Evolutionary conservation across 2,797 vertebrate genomes (phyloP).

Genomic region (Carapus acus): DNA sequence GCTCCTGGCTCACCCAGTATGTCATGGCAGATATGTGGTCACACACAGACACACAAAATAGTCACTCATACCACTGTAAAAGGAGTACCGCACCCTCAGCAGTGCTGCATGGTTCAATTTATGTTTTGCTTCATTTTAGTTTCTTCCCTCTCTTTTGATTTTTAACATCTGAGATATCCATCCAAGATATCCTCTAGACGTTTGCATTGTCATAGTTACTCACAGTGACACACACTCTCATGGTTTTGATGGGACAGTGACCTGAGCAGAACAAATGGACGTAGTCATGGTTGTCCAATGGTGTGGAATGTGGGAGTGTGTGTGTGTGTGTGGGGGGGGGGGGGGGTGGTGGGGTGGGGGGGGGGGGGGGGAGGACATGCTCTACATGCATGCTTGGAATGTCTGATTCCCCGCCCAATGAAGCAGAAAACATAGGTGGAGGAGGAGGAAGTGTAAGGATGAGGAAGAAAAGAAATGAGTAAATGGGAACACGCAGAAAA

Average conservation of each 20-base stretch:
- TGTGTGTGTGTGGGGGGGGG: constrained; percentile 23
- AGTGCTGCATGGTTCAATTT: too few species aligned
- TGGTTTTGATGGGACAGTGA: constrained; percentile 63
- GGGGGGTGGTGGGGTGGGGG: constrained; percentile 14
- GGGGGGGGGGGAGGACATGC: too few species aligned
- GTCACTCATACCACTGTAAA: too few species aligned
- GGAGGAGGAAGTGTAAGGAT: constrained; percentile 31
- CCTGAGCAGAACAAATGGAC: constrained; percentile 73
- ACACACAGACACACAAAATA: constrained; percentile 10
- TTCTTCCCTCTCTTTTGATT: constrained; percentile 1
- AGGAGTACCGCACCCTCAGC: too few species aligned
- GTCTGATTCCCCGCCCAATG: constrained; percentile 57
- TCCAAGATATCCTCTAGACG: too few species aligned
- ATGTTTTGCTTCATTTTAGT: too few species aligned
- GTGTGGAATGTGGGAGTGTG: constrained; percentile 69
- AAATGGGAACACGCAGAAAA: neutral
- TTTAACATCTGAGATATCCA: too few species aligned
- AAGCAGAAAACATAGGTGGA: constrained; percentile 64
- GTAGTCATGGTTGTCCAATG: constrained; percentile 74
- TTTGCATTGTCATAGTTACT: too few species aligned
- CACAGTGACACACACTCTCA: constrained; percentile 9
- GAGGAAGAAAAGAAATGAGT: constrained; percentile 18
- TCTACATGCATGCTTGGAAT: constrained; percentile 58
- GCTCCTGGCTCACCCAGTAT: constrained; percentile 25
- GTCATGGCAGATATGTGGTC: constrained; percentile 23